Percentiles rank a stretch among this genome's conserved stretches.
Conservation (phyloP, 2,888 invertebrate genomes). For the Pseudeuparius sepicola region DNA sequence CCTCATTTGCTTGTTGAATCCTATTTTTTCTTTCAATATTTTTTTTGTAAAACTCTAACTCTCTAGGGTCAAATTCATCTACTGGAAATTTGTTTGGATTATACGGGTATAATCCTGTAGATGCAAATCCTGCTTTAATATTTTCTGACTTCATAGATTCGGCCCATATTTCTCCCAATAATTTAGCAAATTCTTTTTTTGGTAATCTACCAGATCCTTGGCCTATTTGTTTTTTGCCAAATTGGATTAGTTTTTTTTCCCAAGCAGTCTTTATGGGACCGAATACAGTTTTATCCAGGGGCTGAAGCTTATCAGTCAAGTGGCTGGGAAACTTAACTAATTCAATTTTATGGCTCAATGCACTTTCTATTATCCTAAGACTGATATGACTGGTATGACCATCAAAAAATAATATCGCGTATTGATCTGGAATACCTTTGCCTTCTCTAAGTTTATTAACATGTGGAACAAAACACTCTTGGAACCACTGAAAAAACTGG, state of each 20-base stretch:
- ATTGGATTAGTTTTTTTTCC: slow-evolving; percentile 17
- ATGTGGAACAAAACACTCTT: slow-evolving; percentile 13
- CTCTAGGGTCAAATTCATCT: too few species aligned
- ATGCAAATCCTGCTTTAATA: slow-evolving; percentile 16
- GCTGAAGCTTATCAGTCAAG: slow-evolving; percentile 19
- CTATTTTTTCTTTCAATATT: too few species aligned
- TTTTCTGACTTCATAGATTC: slow-evolving; percentile 15
- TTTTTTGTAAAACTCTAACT: too few species aligned
- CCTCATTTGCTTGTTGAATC: too few species aligned
- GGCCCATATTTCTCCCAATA: slow-evolving; percentile 16
- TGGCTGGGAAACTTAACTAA: slow-evolving; percentile 19
- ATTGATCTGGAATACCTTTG: slow-evolving; percentile 16
- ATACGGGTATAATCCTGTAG: slow-evolving; percentile 14
- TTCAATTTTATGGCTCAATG: slow-evolving; percentile 16
- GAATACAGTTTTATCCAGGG: too few species aligned
- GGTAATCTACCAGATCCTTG: slow-evolving; percentile 16
- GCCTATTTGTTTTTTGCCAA: slow-evolving; percentile 17
- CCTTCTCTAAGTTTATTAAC: slow-evolving; percentile 10
- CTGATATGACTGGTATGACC: slow-evolving; percentile 21
- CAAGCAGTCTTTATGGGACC: too few species aligned
- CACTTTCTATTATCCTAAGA: slow-evolving; percentile 17
- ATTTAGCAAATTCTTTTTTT: slow-evolving; percentile 17
- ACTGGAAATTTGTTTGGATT: slow-evolving; percentile 15
- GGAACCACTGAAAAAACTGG: slow-evolving; percentile 22
- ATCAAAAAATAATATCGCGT: slow-evolving; percentile 18